Conservation (phyloP, 1,140 invertebrate genomes). For the Drosophila punjabiensis region DNA sequence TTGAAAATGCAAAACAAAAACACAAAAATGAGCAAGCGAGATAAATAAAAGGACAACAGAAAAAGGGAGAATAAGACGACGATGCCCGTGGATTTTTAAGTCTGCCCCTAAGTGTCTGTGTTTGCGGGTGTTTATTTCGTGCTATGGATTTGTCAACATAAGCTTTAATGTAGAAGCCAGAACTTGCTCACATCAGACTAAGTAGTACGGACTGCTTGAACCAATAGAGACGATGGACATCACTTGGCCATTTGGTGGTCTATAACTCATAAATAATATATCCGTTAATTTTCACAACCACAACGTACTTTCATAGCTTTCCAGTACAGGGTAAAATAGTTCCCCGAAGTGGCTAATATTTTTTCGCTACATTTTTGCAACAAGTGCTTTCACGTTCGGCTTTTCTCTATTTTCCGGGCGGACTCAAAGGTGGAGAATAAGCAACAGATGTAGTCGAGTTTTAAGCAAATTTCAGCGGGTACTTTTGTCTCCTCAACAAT, state of each 20-base stretch:
- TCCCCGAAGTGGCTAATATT: background rate
- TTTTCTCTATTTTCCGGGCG: conserved; percentile 9
- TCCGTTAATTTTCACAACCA: background rate
- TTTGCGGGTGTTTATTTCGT: conserved; percentile 28
- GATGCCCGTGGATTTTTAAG: conserved; percentile 62
- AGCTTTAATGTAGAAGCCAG: background rate
- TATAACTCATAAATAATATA: background rate
- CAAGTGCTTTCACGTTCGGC: conserved; percentile 54
- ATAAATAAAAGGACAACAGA: conserved; percentile 65
- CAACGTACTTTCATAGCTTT: background rate
- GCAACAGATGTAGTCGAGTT: conserved; percentile 24
- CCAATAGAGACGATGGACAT: background rate
- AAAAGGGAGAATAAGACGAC: conserved; percentile 21
- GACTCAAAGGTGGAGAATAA: conserved; percentile 9
- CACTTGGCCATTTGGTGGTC: background rate
- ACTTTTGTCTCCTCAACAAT: conserved; percentile 16
- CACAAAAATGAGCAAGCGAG: conserved; percentile 71
- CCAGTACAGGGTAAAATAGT: background rate
- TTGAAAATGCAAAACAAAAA: conserved; percentile 72
- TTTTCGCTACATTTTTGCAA: conserved; percentile 44
- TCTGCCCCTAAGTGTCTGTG: conserved; percentile 35
- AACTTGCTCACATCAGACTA: conserved; percentile 19
- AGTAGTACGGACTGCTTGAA: background rate
- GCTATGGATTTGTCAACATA: conserved; percentile 36
- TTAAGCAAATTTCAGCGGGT: conserved; percentile 5